A percentile compares a stretch with the other conserved stretches of the same genome.
Evolutionary conservation across 1,140 invertebrate species (phyloP).

Genomic region (Diachasmimorpha longicaudata): DNA sequence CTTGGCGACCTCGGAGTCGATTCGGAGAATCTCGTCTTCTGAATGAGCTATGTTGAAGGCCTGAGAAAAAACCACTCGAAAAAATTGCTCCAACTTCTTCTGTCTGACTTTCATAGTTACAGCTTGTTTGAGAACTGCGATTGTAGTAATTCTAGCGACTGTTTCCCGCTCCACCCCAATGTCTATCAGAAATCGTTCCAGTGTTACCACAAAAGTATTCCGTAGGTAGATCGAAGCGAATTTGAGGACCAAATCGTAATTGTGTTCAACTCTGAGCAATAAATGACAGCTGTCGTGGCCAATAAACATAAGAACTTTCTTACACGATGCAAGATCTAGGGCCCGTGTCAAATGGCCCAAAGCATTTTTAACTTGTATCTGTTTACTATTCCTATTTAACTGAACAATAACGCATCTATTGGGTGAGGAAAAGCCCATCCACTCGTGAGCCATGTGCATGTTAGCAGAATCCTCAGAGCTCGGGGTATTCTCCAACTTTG

Average conservation of each 20-base stretch:
- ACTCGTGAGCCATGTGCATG: slow-evolving; percentile 58
- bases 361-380: slow-evolving; percentile 47
- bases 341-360: slow-evolving; percentile 49
- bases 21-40: slow-evolving; percentile 51
- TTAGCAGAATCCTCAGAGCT: slow-evolving; percentile 18
- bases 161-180: slow-evolving; percentile 35
- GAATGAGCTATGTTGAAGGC: slow-evolving; percentile 59
- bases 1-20: slow-evolving; percentile 55
- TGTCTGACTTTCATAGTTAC: slow-evolving; percentile 61
- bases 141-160: slow-evolving; percentile 38
- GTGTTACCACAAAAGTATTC: slow-evolving; percentile 44
- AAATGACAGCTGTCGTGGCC: slow-evolving; percentile 61
- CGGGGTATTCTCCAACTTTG: slow-evolving; percentile 25
- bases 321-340: slow-evolving; percentile 43
- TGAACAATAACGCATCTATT: slow-evolving; percentile 57
- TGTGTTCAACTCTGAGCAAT: slow-evolving; percentile 64
- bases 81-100: slow-evolving; percentile 63
- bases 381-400: slow-evolving; percentile 42
- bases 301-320: slow-evolving; percentile 36
- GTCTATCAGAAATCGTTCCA: slow-evolving; percentile 48
- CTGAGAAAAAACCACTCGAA: slow-evolving; percentile 62
- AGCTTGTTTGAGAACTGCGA: slow-evolving; percentile 48
- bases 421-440: slow-evolving; percentile 49
- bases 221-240: slow-evolving; percentile 50
- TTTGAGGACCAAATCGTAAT: slow-evolving; percentile 67